These are phyloP conservation scores for Dasyurus viverrinus DNA, from an alignment of 2,113 vertebrate genomes.

Conservation along the genomic window DNA sequence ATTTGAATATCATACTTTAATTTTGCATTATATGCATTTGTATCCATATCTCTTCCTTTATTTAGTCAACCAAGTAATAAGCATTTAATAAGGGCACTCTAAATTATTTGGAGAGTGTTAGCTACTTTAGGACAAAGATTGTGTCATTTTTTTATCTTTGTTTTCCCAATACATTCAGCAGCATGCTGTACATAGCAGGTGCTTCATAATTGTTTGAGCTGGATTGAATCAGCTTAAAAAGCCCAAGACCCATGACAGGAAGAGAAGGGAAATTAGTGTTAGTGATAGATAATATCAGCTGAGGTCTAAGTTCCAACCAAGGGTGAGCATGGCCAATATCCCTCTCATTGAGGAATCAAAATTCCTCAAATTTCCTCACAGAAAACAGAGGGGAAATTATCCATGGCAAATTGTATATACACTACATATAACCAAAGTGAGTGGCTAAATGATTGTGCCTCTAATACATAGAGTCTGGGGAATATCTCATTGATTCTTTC, in stretches of 20 bases:
- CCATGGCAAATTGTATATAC: neutral
- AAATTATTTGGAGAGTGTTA: neutral
- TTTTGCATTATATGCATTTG: neutral
- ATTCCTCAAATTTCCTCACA: no score
- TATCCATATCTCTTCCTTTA: neutral
- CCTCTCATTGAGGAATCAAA: no score
- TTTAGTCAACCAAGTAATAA: neutral
- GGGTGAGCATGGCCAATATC: neutral
- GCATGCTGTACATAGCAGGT: neutral
- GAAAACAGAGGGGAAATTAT: neutral
- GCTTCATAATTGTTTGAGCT: neutral
- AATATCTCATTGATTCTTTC: neutral
- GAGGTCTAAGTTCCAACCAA: neutral
- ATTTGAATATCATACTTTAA: neutral
- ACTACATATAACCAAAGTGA: neutral
- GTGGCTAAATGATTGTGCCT: neutral
- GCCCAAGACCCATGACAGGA: neutral
- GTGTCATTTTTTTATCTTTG: neutral
- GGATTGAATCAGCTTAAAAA: neutral
- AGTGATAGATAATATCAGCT: neutral
- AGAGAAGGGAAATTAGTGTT: neutral
- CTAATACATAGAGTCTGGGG: neutral
- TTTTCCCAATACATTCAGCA: neutral
- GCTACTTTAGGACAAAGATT: neutral
- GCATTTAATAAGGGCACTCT: neutral